A percentile compares a stretch with the other conserved stretches of the same genome.
These are phyloP conservation scores for Stercorarius parasiticus DNA, from an alignment of 2,113 vertebrate genomes.

Conservation along the genomic window DNA sequence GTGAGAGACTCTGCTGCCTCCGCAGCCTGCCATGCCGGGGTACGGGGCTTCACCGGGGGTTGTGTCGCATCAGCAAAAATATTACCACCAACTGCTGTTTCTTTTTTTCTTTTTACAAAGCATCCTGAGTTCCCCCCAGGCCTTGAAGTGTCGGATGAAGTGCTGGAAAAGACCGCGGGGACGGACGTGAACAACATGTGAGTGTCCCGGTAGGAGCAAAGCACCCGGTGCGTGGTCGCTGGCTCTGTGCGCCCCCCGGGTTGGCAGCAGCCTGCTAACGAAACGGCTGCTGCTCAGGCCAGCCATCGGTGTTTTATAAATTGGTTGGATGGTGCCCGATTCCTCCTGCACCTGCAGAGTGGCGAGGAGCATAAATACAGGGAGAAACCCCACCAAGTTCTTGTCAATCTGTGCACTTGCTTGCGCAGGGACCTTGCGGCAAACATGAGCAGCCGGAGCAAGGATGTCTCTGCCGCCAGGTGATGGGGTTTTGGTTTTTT, in stretches of 20 bases:
- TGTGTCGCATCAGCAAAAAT: accelerated
- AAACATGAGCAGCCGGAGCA: accelerated
- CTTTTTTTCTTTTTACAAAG: constrained; percentile 59
- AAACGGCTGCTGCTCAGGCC: background rate
- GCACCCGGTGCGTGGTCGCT: accelerated
- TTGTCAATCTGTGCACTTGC: background rate
- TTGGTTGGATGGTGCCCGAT: background rate
- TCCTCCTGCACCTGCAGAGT: background rate
- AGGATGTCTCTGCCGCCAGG: background rate
- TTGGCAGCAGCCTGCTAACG: background rate
- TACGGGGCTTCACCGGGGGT: accelerated
- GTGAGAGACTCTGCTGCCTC: constrained; percentile 56
- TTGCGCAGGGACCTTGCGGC: accelerated
- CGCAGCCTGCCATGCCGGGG: accelerated
- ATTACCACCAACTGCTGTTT: background rate
- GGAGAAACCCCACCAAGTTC: background rate
- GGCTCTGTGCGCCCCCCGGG: accelerated
- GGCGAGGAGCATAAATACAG: background rate
- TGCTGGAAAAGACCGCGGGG: constrained; percentile 89
- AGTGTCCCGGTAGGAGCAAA: constrained; percentile 46
- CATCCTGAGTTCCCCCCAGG: constrained; percentile 88
- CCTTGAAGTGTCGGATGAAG: constrained; percentile 88
- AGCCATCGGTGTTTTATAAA: accelerated
- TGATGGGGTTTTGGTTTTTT: background rate
- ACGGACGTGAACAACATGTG: constrained; percentile 96